A percentile compares a stretch with the other conserved stretches of the same genome.
These are phyloP conservation scores for Sinonovacula constricta DNA, from an alignment of 1,140 invertebrate species.

Conservation along the genomic window DNA sequence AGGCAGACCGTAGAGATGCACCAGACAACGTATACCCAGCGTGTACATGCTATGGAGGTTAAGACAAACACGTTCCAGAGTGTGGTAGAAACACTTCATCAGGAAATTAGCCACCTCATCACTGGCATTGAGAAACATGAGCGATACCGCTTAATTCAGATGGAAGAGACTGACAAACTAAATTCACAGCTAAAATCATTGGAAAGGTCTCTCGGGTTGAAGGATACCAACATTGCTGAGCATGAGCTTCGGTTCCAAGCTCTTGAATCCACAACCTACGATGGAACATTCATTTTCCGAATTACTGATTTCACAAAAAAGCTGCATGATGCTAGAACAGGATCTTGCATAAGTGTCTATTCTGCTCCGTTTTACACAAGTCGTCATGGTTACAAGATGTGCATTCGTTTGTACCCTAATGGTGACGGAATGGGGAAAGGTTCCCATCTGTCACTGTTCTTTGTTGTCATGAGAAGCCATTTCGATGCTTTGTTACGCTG, in stretches of 20 bases:
- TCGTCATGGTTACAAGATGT: constrained; percentile 86
- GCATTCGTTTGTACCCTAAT: constrained; percentile 89
- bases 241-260: constrained; percentile 61
- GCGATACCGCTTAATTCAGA: constrained; percentile 30
- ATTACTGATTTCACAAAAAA: constrained; percentile 68
- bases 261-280: constrained; percentile 66
- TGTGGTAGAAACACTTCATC: constrained; percentile 61
- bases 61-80: constrained; percentile 60
- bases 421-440: constrained; percentile 81
- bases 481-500: constrained; percentile 74
- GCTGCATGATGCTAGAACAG: constrained; percentile 68
- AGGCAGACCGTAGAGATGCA: too few species aligned
- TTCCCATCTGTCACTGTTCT: constrained; percentile 76
- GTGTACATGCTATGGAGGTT: too few species aligned
- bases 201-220: constrained; percentile 62
- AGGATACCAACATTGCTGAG: constrained; percentile 65
- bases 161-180: constrained; percentile 50
- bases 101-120: constrained; percentile 62
- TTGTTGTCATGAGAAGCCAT: constrained; percentile 75
- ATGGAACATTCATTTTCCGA: constrained; percentile 74
- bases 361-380: constrained; percentile 74
- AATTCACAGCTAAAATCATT: constrained; percentile 58
- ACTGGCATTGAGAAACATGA: constrained; percentile 56
- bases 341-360: constrained; percentile 72
- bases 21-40: too few species aligned